phyloP scores from a whole-genome alignment of 64 coral and sea anemone species.

The Pachyseris speciosa region DNA sequence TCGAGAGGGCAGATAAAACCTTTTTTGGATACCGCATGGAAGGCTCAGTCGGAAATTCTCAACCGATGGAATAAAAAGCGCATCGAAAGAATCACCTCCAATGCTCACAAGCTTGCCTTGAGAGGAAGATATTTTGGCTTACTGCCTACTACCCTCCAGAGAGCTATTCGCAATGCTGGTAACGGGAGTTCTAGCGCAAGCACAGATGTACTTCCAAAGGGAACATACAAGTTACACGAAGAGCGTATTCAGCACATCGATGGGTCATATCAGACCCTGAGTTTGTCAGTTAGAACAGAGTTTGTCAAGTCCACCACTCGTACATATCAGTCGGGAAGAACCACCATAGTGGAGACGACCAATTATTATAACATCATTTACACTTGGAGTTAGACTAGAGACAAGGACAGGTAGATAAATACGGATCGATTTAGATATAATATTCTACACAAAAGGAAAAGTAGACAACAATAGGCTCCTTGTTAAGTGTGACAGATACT shows the following conservation, averaged over 20 bases:
- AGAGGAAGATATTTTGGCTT: neutral
- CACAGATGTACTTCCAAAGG: neutral
- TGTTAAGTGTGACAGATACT: no score
- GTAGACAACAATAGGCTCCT: no score
- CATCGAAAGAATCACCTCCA: neutral
- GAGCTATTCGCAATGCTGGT: neutral
- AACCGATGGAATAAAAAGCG: neutral
- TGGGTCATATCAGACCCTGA: neutral
- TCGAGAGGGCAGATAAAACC: neutral
- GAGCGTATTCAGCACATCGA: neutral
- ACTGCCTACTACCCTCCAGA: neutral
- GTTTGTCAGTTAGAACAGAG: slow-evolving; percentile 21
- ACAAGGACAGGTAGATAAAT: no score
- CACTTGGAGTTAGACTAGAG: slow-evolving; percentile 6
- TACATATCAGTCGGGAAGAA: slow-evolving; percentile 14
- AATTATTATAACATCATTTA: slow-evolving; percentile 18
- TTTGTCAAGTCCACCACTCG: slow-evolving; percentile 6
- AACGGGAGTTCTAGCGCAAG: neutral
- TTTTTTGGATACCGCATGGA: neutral
- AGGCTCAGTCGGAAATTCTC: neutral
- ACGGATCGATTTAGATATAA: no score
- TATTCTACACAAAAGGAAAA: no score
- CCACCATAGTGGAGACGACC: slow-evolving; percentile 5
- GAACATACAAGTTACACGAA: slow-evolving; percentile 28
- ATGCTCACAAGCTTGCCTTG: neutral